A percentile compares a stretch with the other conserved stretches of the same genome.
Evolutionary conservation across 2,797 vertebrate species (phyloP).

Genomic region (Phrynocephalus guinanensis): DNA sequence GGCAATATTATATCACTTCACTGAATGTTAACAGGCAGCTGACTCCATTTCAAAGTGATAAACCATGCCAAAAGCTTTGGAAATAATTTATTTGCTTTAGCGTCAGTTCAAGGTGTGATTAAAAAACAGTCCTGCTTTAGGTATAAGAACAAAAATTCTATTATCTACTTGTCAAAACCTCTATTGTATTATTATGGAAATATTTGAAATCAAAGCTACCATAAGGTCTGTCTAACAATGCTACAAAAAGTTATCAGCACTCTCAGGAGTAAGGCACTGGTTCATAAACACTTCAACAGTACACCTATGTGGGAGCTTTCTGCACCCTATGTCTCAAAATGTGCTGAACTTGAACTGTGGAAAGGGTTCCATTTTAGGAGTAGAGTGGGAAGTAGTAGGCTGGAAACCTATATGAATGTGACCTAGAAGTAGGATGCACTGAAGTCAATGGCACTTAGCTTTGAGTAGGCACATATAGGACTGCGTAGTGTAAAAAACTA

Average conservation of each 20-base stretch:
- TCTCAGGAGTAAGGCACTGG: conserved; percentile 17
- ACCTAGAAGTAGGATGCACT: neutral
- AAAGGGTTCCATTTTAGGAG: neutral
- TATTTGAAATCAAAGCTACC: conserved; percentile 47
- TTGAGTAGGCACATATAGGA: neutral
- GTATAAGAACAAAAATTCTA: conserved; percentile 44
- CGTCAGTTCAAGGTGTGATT: conserved; percentile 41
- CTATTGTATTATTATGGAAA: conserved; percentile 17
- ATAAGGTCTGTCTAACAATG: neutral
- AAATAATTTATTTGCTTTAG: conserved; percentile 50
- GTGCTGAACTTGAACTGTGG: neutral
- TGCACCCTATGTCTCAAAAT: neutral
- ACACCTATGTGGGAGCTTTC: neutral
- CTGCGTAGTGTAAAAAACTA: neutral
- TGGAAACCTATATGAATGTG: neutral
- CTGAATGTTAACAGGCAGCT: conserved; percentile 44
- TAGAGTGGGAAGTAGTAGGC: neutral
- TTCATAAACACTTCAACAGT: conserved; percentile 28
- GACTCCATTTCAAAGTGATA: conserved; percentile 47
- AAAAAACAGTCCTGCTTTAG: conserved; percentile 52
- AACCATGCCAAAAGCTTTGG: conserved; percentile 44
- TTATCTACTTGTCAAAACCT: neutral
- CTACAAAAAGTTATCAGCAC: neutral
- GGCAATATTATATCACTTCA: conserved; percentile 4
- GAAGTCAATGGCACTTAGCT: neutral